Evolutionary conservation across 2,113 vertebrate species (phyloP).

Genomic region (Phylloscopus whistleri): DNA sequence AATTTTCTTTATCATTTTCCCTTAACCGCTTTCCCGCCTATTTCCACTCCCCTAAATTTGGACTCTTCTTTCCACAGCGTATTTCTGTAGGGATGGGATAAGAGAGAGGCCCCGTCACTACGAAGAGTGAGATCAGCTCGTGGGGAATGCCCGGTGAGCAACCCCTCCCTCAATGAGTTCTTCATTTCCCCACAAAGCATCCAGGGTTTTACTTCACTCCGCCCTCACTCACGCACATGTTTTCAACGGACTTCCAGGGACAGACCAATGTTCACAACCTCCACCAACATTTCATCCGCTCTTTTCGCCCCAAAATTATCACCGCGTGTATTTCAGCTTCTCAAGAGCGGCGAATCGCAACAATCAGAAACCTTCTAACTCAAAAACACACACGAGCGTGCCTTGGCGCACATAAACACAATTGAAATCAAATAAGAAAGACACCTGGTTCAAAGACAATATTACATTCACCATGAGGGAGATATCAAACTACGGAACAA

Average conservation of each 20-base stretch:
- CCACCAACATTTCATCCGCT: rapidly evolving
- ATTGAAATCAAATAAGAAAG: rapidly evolving
- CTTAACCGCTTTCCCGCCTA: neutral
- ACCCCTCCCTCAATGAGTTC: rapidly evolving
- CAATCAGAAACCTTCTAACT: rapidly evolving
- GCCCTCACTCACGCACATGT: rapidly evolving
- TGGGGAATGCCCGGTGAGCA: rapidly evolving
- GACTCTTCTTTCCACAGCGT: rapidly evolving
- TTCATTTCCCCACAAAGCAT: no score
- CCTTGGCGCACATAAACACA: rapidly evolving
- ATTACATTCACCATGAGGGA: rapidly evolving
- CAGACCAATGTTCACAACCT: rapidly evolving
- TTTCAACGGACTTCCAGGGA: rapidly evolving
- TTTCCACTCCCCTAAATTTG: neutral
- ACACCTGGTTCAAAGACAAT: rapidly evolving
- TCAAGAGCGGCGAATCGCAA: rapidly evolving
- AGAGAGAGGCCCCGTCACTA: rapidly evolving
- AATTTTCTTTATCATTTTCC: rapidly evolving
- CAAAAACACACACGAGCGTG: rapidly evolving
- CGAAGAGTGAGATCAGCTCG: rapidly evolving
- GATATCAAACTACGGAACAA: rapidly evolving
- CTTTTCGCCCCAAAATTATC: rapidly evolving
- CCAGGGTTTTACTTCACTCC: rapidly evolving
- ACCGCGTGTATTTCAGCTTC: rapidly evolving
- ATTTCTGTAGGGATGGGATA: rapidly evolving